These are phyloP conservation scores for Sinocyclocheilus grahami DNA, from an alignment of 2,113 vertebrate genomes.

Conservation along the genomic window DNA sequence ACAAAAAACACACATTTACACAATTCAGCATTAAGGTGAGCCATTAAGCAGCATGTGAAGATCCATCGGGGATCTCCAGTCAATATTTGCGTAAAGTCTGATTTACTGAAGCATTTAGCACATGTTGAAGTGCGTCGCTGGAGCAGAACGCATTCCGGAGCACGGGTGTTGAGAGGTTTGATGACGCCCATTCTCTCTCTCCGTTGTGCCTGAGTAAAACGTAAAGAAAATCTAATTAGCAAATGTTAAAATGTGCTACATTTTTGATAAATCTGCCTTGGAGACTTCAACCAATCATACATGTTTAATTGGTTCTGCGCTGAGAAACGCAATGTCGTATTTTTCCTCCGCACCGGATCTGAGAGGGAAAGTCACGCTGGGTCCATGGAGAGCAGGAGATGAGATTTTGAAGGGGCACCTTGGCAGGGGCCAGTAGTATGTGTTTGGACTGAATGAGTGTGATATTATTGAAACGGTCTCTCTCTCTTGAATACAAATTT, in stretches of 20 bases:
- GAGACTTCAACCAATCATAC: slow-evolving; percentile 32
- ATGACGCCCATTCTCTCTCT: slow-evolving; percentile 9
- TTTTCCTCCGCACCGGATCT: neutral
- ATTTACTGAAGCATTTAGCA: slow-evolving; percentile 31
- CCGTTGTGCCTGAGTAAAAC: slow-evolving; percentile 17
- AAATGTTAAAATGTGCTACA: slow-evolving; percentile 23
- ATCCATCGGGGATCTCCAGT: slow-evolving; percentile 1
- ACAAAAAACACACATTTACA: slow-evolving; percentile 34
- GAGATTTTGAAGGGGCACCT: slow-evolving; percentile 57
- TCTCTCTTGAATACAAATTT: slow-evolving; percentile 74
- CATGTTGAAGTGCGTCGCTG: neutral
- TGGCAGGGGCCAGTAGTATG: slow-evolving; percentile 64
- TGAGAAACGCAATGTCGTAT: neutral
- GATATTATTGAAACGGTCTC: slow-evolving; percentile 67
- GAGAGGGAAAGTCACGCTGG: slow-evolving; percentile 29
- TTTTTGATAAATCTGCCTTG: slow-evolving; percentile 36
- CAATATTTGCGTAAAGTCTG: slow-evolving; percentile 35
- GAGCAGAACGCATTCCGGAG: slow-evolving; percentile 14
- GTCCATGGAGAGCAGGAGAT: slow-evolving; percentile 44
- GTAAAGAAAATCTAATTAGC: slow-evolving; percentile 28
- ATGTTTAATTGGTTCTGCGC: slow-evolving; percentile 24
- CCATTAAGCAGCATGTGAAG: neutral
- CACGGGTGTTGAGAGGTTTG: neutral
- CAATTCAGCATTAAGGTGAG: neutral
- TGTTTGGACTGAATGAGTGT: slow-evolving; percentile 70